Evolutionary conservation across 2,888 invertebrate genomes (phyloP).

Genomic region (Argyra leucocephala): DNA sequence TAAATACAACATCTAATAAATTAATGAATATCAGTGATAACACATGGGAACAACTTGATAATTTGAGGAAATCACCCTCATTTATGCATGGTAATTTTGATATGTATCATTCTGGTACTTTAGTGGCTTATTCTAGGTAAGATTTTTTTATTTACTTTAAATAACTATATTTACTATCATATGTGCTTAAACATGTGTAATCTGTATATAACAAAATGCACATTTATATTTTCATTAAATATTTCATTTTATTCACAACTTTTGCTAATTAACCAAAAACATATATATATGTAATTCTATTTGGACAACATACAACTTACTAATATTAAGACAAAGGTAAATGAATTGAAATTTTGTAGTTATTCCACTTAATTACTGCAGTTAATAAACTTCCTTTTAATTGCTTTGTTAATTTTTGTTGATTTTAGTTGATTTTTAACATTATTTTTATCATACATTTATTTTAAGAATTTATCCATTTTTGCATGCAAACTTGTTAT

Average conservation of each 20-base stretch:
- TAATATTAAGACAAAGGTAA: constrained; percentile 16
- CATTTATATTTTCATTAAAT: constrained; percentile 10
- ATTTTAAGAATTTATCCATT: constrained; percentile 15
- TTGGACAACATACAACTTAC: no score
- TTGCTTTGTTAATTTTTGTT: no score
- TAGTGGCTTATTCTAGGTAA: constrained; percentile 64
- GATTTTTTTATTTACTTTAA: constrained; percentile 17
- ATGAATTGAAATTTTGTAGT: neutral
- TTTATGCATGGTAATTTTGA: constrained; percentile 54
- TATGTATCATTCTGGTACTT: constrained; percentile 43
- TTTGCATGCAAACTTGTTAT: constrained; percentile 20
- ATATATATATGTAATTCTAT: no score
- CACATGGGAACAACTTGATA: constrained; percentile 34
- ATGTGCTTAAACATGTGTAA: constrained; percentile 8
- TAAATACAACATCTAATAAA: constrained; percentile 36
- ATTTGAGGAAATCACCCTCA: constrained; percentile 48
- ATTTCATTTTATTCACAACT: constrained; percentile 16
- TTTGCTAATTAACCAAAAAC: neutral
- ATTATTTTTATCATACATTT: no score
- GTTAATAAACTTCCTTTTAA: no score
- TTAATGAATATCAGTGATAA: constrained; percentile 26
- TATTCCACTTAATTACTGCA: neutral
- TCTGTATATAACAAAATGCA: constrained; percentile 8
- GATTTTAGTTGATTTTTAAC: no score
- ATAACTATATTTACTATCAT: neutral